These are phyloP conservation scores for Brachyhypopomus occidentalis DNA, from an alignment of 2,113 vertebrate species.

Conservation along the genomic window DNA sequence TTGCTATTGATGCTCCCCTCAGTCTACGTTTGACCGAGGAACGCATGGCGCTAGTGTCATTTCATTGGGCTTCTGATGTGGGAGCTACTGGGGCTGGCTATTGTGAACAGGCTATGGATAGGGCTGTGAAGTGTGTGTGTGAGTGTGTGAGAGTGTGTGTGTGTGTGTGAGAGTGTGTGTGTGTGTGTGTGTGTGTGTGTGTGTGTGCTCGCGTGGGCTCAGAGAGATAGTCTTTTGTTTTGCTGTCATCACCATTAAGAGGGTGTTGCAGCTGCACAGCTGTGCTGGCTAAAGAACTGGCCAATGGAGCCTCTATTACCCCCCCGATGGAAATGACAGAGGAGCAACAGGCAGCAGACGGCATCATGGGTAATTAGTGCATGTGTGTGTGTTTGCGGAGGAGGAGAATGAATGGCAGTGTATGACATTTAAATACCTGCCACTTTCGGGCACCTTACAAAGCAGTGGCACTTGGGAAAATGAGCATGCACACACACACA, in stretches of 20 bases:
- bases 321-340: slow-evolving; percentile 27
- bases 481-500: neutral
- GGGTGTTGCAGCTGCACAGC: slow-evolving; percentile 58
- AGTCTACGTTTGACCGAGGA: neutral
- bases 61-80: slow-evolving; percentile 61
- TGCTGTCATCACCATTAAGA: slow-evolving; percentile 65
- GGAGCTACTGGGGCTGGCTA: slow-evolving; percentile 52
- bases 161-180: neutral
- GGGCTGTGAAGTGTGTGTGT: slow-evolving; percentile 24
- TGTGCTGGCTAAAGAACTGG: slow-evolving; percentile 4
- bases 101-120: slow-evolving; percentile 48
- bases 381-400: neutral
- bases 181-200: neutral
- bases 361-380: slow-evolving; percentile 47
- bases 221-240: slow-evolving; percentile 53
- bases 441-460: neutral
- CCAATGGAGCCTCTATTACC: slow-evolving; percentile 23
- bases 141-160: neutral
- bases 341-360: slow-evolving; percentile 26
- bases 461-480: neutral
- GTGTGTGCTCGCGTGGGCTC: neutral
- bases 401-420: neutral
- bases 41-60: slow-evolving; percentile 63
- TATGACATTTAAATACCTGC: slow-evolving; percentile 9
- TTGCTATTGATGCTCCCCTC: neutral